phyloP scores from a whole-genome alignment of 1,140 invertebrate genomes.

The Globodera rostochiensis region DNA sequence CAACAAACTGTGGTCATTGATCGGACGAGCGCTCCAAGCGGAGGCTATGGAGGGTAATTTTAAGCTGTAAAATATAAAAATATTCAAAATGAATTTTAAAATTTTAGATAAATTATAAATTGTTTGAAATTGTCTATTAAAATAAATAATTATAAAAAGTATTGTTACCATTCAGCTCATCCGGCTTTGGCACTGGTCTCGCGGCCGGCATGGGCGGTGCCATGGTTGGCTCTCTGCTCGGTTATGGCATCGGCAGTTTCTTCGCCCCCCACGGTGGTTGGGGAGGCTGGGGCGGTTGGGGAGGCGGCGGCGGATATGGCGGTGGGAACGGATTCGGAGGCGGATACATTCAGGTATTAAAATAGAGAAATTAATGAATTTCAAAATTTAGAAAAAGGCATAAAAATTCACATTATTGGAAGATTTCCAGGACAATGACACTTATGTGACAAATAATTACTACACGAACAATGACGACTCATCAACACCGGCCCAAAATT shows the following conservation, averaged over 20 bases:
- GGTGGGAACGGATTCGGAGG: slow-evolving; percentile 35
- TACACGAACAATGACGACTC: slow-evolving; percentile 43
- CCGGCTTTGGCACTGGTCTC: slow-evolving; percentile 23
- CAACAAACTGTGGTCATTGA: slow-evolving; percentile 54
- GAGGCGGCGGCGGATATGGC: slow-evolving; percentile 27
- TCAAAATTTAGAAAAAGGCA: neutral
- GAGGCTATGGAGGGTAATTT: slow-evolving; percentile 31
- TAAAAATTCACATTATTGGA: neutral
- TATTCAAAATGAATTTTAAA: neutral
- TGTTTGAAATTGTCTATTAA: neutral
- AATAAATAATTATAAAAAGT: neutral
- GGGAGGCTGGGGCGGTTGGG: slow-evolving; percentile 33
- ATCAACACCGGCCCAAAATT: neutral
- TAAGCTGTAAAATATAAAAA: neutral
- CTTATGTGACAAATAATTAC: slow-evolving; percentile 53
- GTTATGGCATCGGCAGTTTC: slow-evolving; percentile 50
- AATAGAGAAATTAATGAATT: neutral
- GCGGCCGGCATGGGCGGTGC: slow-evolving; percentile 22
- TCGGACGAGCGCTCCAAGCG: slow-evolving; percentile 25
- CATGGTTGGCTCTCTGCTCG: slow-evolving; percentile 40
- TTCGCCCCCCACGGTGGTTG: slow-evolving; percentile 47
- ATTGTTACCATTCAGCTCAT: neutral
- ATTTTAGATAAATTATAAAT: neutral
- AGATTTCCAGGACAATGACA: slow-evolving; percentile 45
- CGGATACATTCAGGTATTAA: slow-evolving; percentile 32